Conservation (phyloP, 1,140 invertebrate species). For the Drepana arcuata region DNA sequence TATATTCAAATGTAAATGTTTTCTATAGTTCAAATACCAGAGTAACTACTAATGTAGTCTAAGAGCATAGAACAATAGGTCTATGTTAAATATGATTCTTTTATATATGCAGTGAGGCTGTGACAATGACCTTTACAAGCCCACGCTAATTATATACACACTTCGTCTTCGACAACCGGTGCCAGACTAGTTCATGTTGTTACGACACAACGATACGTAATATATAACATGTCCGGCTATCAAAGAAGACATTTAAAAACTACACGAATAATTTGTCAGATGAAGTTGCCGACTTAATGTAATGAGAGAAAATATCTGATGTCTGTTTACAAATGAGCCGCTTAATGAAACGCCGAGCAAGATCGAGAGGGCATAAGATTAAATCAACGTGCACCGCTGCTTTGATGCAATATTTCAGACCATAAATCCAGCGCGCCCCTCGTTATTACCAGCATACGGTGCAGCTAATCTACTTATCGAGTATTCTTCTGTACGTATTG, state of each 20-base stretch:
- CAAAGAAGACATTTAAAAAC: background rate
- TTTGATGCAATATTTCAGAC: conserved; percentile 42
- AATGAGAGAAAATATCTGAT: background rate
- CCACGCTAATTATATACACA: conserved; percentile 67
- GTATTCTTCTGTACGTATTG: conserved; percentile 4
- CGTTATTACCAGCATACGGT: conserved; percentile 39
- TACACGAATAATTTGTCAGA: background rate
- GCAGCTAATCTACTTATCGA: conserved; percentile 28
- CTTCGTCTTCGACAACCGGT: conserved; percentile 34
- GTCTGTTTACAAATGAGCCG: background rate
- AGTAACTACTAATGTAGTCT: background rate
- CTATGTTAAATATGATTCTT: conserved; percentile 43
- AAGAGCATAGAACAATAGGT: conserved; percentile 9
- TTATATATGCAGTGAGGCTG: conserved; percentile 40
- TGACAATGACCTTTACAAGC: conserved; percentile 66
- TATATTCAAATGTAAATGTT: background rate
- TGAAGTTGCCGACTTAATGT: background rate
- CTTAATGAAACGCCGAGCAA: conserved; percentile 18
- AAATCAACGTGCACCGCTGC: conserved; percentile 34
- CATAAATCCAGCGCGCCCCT: conserved; percentile 38
- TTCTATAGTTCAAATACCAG: background rate
- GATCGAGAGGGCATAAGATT: conserved; percentile 28
- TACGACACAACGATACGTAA: conserved; percentile 18
- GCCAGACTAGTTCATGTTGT: conserved; percentile 42
- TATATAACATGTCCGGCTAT: conserved; percentile 1